phyloP scores from a whole-genome alignment of 2,888 invertebrate species.

The Apamea sordens region DNA sequence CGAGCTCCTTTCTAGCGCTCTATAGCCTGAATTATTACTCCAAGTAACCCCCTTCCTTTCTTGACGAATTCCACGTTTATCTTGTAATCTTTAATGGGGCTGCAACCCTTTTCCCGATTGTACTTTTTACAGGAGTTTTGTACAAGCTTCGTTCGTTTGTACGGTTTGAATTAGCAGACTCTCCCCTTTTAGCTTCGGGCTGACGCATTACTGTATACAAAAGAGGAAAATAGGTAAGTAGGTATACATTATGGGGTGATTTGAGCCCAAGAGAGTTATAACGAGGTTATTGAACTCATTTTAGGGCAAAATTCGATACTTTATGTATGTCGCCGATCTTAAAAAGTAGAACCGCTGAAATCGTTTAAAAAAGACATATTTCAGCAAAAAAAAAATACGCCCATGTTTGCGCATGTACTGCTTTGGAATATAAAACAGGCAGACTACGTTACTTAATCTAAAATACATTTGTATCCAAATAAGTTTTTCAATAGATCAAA shows the following conservation, averaged over 20 bases:
- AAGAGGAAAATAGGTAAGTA: conserved; percentile 60
- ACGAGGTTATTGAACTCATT: conserved; percentile 51
- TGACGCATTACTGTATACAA: conserved; percentile 47
- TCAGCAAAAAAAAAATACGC: conserved; percentile 20
- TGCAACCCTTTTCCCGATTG: conserved; percentile 70
- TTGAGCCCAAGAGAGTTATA: conserved; percentile 39
- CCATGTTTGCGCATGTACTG: conserved; percentile 9
- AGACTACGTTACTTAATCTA: conserved; percentile 27
- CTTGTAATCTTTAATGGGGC: conserved; percentile 75
- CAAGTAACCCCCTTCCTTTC: conserved; percentile 70
- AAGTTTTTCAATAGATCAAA: conserved; percentile 18
- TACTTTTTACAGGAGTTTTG: conserved; percentile 66
- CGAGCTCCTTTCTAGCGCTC: conserved; percentile 18
- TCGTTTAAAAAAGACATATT: conserved; percentile 5
- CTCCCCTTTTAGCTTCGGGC: conserved; percentile 58
- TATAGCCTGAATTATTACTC: conserved; percentile 8
- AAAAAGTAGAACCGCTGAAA: background rate
- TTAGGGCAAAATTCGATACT: conserved; percentile 24
- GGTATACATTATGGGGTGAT: conserved; percentile 38
- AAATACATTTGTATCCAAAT: conserved; percentile 32
- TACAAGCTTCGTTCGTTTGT: conserved; percentile 38
- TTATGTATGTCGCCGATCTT: background rate
- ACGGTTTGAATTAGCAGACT: conserved; percentile 52
- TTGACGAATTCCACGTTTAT: conserved; percentile 80
- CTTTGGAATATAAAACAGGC: conserved; percentile 24